Evolutionary conservation across 2,888 invertebrate genomes (phyloP), one percentile per base, ranked within the genome.

Genomic region (Agriopis leucophaearia): DNA sequence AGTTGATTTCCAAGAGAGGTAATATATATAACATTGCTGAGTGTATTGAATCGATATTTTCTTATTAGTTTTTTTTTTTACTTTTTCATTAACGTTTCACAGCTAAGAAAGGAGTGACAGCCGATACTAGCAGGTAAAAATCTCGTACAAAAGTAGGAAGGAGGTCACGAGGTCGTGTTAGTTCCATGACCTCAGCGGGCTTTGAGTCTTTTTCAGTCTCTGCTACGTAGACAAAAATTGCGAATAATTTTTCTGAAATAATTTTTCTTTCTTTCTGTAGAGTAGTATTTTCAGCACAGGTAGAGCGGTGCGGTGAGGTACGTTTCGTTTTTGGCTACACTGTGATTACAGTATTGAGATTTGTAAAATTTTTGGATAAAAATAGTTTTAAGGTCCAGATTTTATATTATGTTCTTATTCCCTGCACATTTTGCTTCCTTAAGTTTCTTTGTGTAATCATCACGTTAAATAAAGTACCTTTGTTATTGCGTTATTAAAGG

Each of bases 91-190:
- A 50, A 38, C 18, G 12, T 59, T 50, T 59, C 38, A 16, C 0
- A 40, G 15, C 36, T 13, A 47, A 7, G 47, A n/a, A n/a, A 12
- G 16, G 59, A 59, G 40, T 50, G 59, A 59, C 59, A 59, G 40
- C 50, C 50, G 27, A 59, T 59, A 50, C 59, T 13, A 10, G n/a
- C 50, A 48, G 59, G 50, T 50, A 40, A 59, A 59, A 59, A 42
- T 27, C 57, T 51, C 42, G 64, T 38, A 51, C 57, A 57, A 64
- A 51, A 51, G 51, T 57, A 45, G 45, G 51, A 45, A 64, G 44
- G 51, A 51, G 64, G 64, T 64, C 57, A 64, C 56, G 50, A 16
- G 55, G 59, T 40, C 59, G 8, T 42, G 40, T 50, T 50, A 48
- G 50, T 50, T 42, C 50, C 50, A 40, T 38, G 59, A 50, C 47